Conservation (phyloP, 2,797 vertebrate genomes). For the Podarcis lilfordi region DNA sequence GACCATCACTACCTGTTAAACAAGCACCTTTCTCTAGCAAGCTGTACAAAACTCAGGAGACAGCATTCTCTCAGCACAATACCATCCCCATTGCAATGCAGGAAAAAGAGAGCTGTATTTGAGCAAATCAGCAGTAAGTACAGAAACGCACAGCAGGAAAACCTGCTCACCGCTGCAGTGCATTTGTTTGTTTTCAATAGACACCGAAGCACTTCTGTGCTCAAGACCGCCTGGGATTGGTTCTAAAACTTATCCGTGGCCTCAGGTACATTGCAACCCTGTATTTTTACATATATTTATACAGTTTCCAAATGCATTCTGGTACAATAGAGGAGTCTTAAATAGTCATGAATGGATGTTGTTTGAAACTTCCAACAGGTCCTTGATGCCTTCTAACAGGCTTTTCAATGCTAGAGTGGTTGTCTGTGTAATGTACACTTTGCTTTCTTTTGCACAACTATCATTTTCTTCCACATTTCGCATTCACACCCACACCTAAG, state of each 20-base stretch:
- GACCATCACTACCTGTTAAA: not conserved
- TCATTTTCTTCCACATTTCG: not conserved
- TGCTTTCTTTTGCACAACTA: not conserved
- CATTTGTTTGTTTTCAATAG: conserved; percentile 65
- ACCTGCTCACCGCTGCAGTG: conserved; percentile 47
- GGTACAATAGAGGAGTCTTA: not conserved
- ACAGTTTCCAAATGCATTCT: not conserved
- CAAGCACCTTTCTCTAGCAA: not conserved
- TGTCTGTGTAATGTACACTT: not conserved
- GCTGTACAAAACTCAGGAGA: not conserved
- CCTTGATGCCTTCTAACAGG: not conserved
- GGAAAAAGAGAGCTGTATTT: conserved; percentile 65
- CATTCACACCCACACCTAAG: not conserved
- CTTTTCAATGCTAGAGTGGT: not conserved
- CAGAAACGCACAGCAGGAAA: conserved; percentile 61
- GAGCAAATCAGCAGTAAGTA: conserved; percentile 28
- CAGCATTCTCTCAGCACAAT: not conserved
- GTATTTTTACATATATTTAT: not conserved
- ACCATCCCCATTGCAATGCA: conserved; percentile 16
- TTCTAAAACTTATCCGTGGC: conserved; percentile 13
- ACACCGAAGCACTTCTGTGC: conserved; percentile 58
- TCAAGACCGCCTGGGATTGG: conserved; percentile 22
- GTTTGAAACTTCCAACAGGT: not conserved
- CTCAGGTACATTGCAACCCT: not conserved
- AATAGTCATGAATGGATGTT: conserved; percentile 4